Base-by-base conservation (phyloP, 2,888 invertebrate species). In the Pseudoips prasinana region DNA sequence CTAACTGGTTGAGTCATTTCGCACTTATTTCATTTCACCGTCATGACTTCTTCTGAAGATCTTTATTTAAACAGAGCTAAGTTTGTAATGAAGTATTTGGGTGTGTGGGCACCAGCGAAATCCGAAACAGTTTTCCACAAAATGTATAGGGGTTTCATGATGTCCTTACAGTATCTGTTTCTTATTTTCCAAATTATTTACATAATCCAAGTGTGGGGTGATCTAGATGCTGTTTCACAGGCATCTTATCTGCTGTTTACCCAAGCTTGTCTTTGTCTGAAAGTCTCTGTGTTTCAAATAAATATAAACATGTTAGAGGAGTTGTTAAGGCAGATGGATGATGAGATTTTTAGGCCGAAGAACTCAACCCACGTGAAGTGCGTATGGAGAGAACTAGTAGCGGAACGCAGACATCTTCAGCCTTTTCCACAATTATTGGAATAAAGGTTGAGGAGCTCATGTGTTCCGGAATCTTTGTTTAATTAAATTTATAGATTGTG, bases 261-360 rank as follows among this genome's bases (percentile, higher is more conserved):
- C 0, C 83, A 87, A 39, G 84, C 87, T 1, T 80, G 81, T 39
- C 68, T 87, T 6, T 87, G 87, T 46, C 74, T 83, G 9, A 87
- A 87, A 69, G 55, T 87, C 0, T 73, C 83, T 0, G 70, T 83
- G 17, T 70, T 86, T 40, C 75, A 77, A 20, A 33, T 72, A 0
- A 85, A 85, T 31, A 65, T 69, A 23, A 47, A 50, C 2, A 58
- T 63, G 34, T 47, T 84, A 1, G 64, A 57, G 24, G 58, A 72
- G 1, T 46, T 87, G 7, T 31, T 84, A 19, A 36, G 22, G 10
- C 66, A 61, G 30, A 86, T 87, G 79, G 68, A 73, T 25, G 62
- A 67, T n/a, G 65, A 72, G 1, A 42, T 72, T 29, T 84, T 87
- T 40, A 56, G 46, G 18, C 78, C 87, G 0, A 66, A 71, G 27